A percentile compares a stretch with the other conserved stretches of the same genome.
These are phyloP conservation scores for Ophion ventricosus DNA, from an alignment of 2,888 invertebrate genomes.

Conservation along the genomic window DNA sequence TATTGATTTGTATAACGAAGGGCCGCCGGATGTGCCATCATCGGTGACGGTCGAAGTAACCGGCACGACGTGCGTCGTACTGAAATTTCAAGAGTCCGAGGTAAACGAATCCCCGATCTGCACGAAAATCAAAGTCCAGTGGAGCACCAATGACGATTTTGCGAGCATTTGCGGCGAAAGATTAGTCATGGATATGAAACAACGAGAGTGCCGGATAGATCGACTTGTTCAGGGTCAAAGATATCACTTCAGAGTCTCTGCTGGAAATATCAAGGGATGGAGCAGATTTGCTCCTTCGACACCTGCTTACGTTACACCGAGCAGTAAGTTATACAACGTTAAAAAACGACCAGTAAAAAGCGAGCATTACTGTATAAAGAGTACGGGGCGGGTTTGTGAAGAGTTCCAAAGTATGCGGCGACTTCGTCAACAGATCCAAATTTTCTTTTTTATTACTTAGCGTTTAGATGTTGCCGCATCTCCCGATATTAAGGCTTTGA, in stretches of 20 bases:
- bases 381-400: too few species aligned
- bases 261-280: conserved; percentile 97
- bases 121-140: conserved; percentile 98
- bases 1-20: conserved; percentile 74
- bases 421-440: background rate
- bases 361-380: background rate
- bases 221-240: conserved; percentile 93
- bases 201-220: conserved; percentile 86
- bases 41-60: conserved; percentile 90
- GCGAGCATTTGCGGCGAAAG: conserved; percentile 91
- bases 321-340: conserved; percentile 87
- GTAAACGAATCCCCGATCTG: conserved; percentile 90
- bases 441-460: too few species aligned
- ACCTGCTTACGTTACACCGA: conserved; percentile 94
- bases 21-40: conserved; percentile 92
- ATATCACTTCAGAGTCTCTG: conserved; percentile 96
- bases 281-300: conserved; percentile 90
- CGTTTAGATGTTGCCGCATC: too few species aligned
- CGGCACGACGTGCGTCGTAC: conserved; percentile 87
- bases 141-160: conserved; percentile 95
- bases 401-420: background rate
- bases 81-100: conserved; percentile 89
- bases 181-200: conserved; percentile 89
- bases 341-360: background rate
- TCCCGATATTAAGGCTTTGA: too few species aligned